Evolutionary conservation across 2,113 vertebrate species (phyloP).

Genomic region (Vireo altiloquus): DNA sequence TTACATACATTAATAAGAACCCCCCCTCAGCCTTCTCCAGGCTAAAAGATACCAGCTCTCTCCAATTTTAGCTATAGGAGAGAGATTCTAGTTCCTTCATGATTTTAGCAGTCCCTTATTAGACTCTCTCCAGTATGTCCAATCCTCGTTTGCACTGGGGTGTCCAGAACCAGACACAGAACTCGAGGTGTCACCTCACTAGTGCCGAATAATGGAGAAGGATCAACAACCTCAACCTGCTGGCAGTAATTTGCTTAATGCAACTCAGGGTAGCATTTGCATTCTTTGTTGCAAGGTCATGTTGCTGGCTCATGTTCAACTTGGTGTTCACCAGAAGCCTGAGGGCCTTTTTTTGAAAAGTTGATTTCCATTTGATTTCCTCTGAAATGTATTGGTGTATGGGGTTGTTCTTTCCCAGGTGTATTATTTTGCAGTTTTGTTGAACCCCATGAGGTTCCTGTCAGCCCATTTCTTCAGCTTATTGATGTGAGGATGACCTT

Average conservation of each 20-base stretch:
- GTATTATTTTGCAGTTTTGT: not conserved
- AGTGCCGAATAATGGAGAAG: not conserved
- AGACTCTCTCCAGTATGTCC: not conserved
- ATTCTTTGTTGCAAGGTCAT: not conserved
- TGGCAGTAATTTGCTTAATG: not conserved
- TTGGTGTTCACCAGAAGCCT: not conserved
- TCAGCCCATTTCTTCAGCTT: not conserved
- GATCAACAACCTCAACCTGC: not conserved
- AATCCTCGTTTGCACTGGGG: not conserved
- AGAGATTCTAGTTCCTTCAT: not conserved
- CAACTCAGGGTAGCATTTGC: not conserved
- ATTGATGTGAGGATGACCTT: not conserved
- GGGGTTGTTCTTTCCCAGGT: not conserved
- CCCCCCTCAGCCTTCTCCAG: not conserved
- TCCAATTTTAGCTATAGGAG: not conserved
- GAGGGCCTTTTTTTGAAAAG: not conserved
- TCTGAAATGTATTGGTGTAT: too few species aligned
- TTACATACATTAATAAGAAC: not conserved
- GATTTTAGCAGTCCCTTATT: not conserved
- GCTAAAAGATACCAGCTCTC: not conserved
- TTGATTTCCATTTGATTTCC: not conserved
- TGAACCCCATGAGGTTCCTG: not conserved
- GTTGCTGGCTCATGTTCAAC: not conserved
- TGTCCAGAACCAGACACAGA: not conserved
- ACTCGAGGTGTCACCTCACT: not conserved